Conservation (phyloP, 2,888 invertebrate species). For the Micoletzkya japonica region DNA sequence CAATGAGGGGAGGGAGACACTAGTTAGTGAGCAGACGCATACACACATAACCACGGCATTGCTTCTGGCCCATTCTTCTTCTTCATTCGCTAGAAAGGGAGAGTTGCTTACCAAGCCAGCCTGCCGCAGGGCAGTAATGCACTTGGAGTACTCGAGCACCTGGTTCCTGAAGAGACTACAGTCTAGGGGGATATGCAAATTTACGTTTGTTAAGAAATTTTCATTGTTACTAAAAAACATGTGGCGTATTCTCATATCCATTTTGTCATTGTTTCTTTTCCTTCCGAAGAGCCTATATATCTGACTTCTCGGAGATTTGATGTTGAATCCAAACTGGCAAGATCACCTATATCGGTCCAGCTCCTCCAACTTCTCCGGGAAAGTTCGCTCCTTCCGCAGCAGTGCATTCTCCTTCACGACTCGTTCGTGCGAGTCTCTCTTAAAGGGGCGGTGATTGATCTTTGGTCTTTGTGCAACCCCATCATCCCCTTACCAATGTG, state of each 20-base stretch:
- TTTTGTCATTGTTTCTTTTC: not conserved
- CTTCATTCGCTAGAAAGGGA: no score
- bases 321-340: no score
- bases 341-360: constrained; percentile 49
- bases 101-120: constrained; percentile 42
- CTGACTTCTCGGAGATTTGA: no score
- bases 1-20: not conserved
- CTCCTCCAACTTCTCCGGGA: constrained; percentile 62
- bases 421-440: constrained; percentile 60
- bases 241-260: not conserved
- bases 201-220: not conserved
- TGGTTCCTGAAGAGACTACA: constrained; percentile 38
- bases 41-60: no score
- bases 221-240: not conserved
- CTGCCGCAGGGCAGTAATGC: constrained; percentile 60
- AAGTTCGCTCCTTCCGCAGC: constrained; percentile 56
- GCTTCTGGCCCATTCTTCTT: no score
- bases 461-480: not conserved
- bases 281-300: no score
- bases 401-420: constrained; percentile 54
- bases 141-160: constrained; percentile 61
- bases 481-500: constrained; percentile 44
- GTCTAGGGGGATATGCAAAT: no score
- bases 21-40: no score
- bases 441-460: constrained; percentile 28